Percentiles rank a stretch among this genome's conserved stretches.
Evolutionary conservation across 1,140 invertebrate genomes (phyloP).

Genomic region (Hypothenemus hampei): DNA sequence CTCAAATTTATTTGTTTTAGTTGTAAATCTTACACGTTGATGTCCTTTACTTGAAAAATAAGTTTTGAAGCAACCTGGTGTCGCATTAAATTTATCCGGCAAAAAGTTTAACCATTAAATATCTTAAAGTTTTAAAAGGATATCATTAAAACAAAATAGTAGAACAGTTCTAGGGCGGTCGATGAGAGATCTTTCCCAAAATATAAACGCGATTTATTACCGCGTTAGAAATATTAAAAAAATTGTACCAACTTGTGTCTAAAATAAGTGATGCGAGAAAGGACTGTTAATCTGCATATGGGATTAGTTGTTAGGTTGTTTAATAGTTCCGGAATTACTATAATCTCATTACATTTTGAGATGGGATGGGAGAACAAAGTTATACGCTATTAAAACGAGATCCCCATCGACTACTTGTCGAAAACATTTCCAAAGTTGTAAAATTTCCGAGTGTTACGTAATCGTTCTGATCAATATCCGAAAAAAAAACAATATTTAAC

Average conservation of each 20-base stretch:
- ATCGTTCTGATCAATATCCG: background rate
- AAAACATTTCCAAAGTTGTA: background rate
- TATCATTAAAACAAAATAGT: constrained; percentile 11
- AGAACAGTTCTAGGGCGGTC: no score
- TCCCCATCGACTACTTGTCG: no score
- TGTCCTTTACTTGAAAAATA: no score
- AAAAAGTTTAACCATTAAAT: constrained; percentile 10
- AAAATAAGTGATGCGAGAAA: constrained; percentile 8
- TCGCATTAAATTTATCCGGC: constrained; percentile 5
- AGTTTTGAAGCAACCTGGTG: no score
- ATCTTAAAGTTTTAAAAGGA: constrained; percentile 6
- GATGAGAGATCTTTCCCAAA: no score
- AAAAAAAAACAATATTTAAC: background rate
- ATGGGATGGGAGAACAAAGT: background rate
- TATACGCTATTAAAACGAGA: background rate
- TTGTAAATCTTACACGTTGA: no score
- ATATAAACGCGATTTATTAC: no score
- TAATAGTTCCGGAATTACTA: background rate
- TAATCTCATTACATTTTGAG: background rate
- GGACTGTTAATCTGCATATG: constrained; percentile 10
- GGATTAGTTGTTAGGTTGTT: constrained; percentile 9
- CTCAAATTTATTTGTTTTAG: no score
- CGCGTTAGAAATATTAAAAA: no score
- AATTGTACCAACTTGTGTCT: no score
- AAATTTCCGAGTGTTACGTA: background rate